Conservation (phyloP, 2,888 invertebrate species). For the Drosophila robusta region DNA sequence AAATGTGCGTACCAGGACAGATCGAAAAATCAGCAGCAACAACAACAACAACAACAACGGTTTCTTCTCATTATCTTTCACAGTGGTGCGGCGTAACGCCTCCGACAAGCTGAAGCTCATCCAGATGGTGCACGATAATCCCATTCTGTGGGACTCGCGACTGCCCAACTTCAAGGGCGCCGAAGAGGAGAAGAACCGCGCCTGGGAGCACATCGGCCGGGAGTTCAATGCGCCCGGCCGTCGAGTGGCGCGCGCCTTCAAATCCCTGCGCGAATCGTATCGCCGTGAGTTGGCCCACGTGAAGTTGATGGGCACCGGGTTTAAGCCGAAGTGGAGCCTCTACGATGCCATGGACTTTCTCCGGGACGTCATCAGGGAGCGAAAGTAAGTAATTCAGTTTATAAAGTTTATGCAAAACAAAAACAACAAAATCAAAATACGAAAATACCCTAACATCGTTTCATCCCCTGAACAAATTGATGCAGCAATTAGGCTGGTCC, state of each 20-base stretch:
- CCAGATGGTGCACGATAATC: conserved; percentile 84
- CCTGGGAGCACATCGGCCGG: conserved; percentile 83
- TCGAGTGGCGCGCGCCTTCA: conserved; percentile 83
- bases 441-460: not conserved
- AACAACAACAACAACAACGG: not conserved
- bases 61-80: conserved; percentile 12
- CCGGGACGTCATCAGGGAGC: conserved; percentile 83
- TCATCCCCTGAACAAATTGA: conserved; percentile 2
- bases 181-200: conserved; percentile 84
- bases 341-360: conserved; percentile 84
- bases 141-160: conserved; percentile 84
- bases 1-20: conserved; percentile 62
- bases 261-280: conserved; percentile 83
- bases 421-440: not conserved
- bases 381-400: conserved; percentile 79
- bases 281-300: conserved; percentile 83
- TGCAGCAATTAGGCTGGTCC: conserved; percentile 22
- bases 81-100: conserved; percentile 84
- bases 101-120: conserved; percentile 84
- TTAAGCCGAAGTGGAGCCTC: conserved; percentile 84
- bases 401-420: not conserved
- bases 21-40: not conserved
- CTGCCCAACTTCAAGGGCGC: conserved; percentile 84
- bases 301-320: conserved; percentile 83
- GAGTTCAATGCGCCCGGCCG: conserved; percentile 84